Evolutionary conservation across 1,140 invertebrate species (phyloP).

Genomic region (Hyphantria cunea): DNA sequence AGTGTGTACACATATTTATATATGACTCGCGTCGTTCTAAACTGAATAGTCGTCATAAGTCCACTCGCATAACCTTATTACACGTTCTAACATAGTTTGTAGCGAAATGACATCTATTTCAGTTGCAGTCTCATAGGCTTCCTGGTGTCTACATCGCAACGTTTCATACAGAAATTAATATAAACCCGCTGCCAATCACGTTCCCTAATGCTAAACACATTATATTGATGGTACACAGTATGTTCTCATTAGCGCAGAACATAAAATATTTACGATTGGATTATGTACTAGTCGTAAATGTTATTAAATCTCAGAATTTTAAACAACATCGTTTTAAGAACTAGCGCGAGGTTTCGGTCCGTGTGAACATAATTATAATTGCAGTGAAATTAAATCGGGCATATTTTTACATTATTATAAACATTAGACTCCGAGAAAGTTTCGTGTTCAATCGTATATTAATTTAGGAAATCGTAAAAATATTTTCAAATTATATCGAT

Average conservation of each 20-base stretch:
- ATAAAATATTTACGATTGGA: constrained; percentile 22
- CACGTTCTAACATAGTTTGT: constrained; percentile 7
- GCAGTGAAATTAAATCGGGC: constrained; percentile 9
- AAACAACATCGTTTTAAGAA: too few relatives aligned
- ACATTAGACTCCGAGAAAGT: constrained; percentile 1
- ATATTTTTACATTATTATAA: constrained; percentile 10
- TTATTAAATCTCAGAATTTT: too few relatives aligned
- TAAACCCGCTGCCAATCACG: constrained; percentile 15
- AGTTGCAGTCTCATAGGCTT: constrained; percentile 14
- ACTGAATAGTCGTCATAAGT: not conserved
- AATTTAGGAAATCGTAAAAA: constrained; percentile 7
- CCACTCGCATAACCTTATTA: constrained; percentile 1
- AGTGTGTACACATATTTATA: too few relatives aligned
- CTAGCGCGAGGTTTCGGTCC: not conserved
- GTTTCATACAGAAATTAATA: not conserved
- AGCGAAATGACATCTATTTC: constrained; percentile 16
- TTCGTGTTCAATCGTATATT: constrained; percentile 8
- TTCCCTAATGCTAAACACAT: constrained; percentile 10
- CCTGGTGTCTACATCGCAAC: not conserved
- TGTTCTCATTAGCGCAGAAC: constrained; percentile 14
- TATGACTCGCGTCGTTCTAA: not conserved
- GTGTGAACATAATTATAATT: constrained; percentile 12
- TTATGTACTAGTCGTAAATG: constrained; percentile 1
- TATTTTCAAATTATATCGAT: too few relatives aligned
- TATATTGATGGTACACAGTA: too few relatives aligned